These are phyloP conservation scores for Danionella dracula DNA, from an alignment of 2,797 vertebrate species.

Conservation along the genomic window DNA sequence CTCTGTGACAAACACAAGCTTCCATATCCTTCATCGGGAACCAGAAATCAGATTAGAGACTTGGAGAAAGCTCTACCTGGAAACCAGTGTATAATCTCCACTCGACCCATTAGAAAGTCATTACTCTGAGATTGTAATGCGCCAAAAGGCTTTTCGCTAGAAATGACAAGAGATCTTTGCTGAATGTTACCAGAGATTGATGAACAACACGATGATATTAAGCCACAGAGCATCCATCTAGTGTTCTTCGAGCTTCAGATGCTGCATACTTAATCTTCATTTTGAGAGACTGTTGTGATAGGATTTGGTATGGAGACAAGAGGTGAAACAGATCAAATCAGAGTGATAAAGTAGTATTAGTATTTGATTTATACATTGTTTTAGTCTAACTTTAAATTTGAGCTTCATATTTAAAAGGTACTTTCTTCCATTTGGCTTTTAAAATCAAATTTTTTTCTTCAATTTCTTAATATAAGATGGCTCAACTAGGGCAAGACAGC, in stretches of 20 bases:
- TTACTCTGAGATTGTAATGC: conserved; percentile 9
- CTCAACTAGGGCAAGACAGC: too few relatives aligned
- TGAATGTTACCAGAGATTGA: conserved; percentile 23
- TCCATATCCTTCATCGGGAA: background rate
- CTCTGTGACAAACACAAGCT: background rate
- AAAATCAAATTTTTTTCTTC: too few relatives aligned
- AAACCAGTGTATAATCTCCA: conserved; percentile 17
- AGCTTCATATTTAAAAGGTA: too few relatives aligned
- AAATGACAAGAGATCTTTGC: background rate
- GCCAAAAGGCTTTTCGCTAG: background rate
- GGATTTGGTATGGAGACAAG: background rate
- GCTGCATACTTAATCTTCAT: background rate
- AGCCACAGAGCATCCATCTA: conserved; percentile 3
- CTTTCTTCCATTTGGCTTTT: too few relatives aligned
- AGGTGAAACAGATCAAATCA: too few relatives aligned
- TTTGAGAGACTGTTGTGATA: background rate
- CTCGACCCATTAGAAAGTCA: conserved; percentile 12
- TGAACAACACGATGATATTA: conserved; percentile 19
- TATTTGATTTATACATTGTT: too few relatives aligned
- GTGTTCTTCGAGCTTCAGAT: background rate
- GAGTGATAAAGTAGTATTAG: too few relatives aligned
- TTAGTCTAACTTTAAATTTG: too few relatives aligned
- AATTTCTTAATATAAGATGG: too few relatives aligned
- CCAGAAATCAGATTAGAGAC: conserved; percentile 10
- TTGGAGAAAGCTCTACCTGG: conserved; percentile 4